These are phyloP conservation scores for Brachionus rubens DNA, from an alignment of 1,140 invertebrate species.

Conservation along the genomic window DNA sequence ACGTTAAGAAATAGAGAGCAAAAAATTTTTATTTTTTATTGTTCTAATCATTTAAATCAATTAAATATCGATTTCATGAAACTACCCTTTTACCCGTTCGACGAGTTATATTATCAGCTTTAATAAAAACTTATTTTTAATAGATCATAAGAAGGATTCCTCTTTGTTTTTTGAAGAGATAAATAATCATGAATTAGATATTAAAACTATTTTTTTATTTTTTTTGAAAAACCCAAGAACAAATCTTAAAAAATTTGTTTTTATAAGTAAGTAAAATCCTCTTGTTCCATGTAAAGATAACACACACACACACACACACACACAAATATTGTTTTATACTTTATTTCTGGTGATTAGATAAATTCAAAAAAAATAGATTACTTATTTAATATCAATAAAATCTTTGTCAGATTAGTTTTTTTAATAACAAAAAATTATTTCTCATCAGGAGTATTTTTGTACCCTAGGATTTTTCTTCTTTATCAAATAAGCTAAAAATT, in stretches of 20 bases:
- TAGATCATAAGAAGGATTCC: neutral
- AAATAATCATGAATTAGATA: neutral
- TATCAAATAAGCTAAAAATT: too few species aligned
- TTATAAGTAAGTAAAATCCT: slow-evolving; percentile 27
- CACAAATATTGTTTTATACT: too few species aligned
- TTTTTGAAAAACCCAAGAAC: too few species aligned
- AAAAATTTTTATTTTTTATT: neutral
- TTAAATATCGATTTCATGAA: slow-evolving; percentile 26
- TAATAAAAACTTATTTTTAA: neutral
- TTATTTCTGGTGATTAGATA: too few species aligned
- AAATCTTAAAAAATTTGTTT: neutral
- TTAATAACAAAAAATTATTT: too few species aligned
- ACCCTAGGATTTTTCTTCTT: too few species aligned
- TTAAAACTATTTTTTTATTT: neutral
- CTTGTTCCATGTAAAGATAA: too few species aligned
- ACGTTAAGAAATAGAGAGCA: neutral
- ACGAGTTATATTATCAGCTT: neutral
- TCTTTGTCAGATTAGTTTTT: too few species aligned
- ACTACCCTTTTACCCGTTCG: neutral
- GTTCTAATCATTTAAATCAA: slow-evolving; percentile 9
- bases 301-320: too few species aligned
- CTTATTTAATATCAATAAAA: too few species aligned
- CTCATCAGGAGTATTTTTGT: too few species aligned
- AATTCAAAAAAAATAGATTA: too few species aligned
- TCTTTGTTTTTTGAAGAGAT: neutral